Conservation (phyloP, 2,113 vertebrate genomes). For the Pica pica region DNA sequence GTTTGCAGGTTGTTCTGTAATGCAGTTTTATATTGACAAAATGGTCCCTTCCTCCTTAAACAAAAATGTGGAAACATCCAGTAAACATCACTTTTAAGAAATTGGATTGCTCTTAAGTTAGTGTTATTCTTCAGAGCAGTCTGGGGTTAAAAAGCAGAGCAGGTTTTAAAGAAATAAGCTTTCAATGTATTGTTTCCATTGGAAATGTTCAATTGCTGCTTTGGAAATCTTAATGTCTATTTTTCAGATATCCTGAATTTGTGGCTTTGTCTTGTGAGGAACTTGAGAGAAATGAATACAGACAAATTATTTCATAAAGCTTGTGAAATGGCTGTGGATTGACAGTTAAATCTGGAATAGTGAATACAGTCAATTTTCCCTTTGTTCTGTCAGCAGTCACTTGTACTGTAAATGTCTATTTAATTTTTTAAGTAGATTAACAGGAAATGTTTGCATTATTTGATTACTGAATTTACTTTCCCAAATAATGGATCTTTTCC, state of each 20-base stretch:
- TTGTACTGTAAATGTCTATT: constrained; percentile 41
- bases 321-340: constrained; percentile 14
- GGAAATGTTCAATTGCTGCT: neutral
- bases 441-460: neutral
- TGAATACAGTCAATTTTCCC: constrained; percentile 48
- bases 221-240: neutral
- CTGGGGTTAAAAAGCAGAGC: neutral
- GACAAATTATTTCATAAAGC: constrained; percentile 50
- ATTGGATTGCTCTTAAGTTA: neutral
- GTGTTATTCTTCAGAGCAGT: neutral
- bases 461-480: constrained; percentile 34
- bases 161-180: neutral
- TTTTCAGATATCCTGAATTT: constrained; percentile 37
- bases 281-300: constrained; percentile 13
- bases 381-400: constrained; percentile 56
- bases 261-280: constrained; percentile 27
- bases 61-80: neutral
- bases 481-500: constrained; percentile 28
- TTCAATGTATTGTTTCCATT: neutral
- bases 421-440: constrained; percentile 56
- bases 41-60: neutral
- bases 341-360: constrained; percentile 37
- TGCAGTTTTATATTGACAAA: neutral
- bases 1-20: neutral
- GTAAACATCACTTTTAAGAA: neutral